These are phyloP conservation scores for Brachionus sp. DNA, from an alignment of 1,140 invertebrate species.

Conservation along the genomic window DNA sequence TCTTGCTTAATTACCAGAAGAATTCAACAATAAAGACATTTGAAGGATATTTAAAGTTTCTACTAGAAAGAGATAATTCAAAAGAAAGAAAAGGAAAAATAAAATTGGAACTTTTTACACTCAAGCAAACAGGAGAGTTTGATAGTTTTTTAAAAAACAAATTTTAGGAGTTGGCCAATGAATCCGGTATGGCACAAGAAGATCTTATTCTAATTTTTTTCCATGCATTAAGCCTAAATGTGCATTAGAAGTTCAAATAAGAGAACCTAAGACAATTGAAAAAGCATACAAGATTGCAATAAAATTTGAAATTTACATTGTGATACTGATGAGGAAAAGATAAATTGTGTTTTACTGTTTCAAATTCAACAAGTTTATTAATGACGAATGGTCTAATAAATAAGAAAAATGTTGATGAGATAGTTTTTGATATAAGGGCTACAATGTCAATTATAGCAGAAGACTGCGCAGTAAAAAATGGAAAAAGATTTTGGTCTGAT, in stretches of 20 bases:
- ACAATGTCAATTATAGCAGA: background rate
- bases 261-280: too few species aligned
- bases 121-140: too few species aligned
- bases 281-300: background rate
- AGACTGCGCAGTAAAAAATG: background rate
- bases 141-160: background rate
- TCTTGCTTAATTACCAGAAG: too few species aligned
- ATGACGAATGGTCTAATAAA: background rate
- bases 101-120: too few species aligned
- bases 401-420: background rate
- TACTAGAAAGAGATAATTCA: too few species aligned
- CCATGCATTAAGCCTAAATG: background rate
- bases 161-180: background rate
- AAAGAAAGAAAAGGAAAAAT: too few species aligned
- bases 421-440: background rate
- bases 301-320: background rate
- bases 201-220: background rate
- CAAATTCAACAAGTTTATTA: background rate
- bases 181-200: background rate
- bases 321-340: background rate
- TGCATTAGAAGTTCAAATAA: too few species aligned
- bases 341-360: background rate
- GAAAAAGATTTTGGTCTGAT: background rate
- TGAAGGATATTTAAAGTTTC: too few species aligned
- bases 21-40: too few species aligned